Percentiles rank a stretch among this genome's conserved stretches.
phyloP scores from a whole-genome alignment of 2,797 vertebrate genomes.

The Botia almorhae region DNA sequence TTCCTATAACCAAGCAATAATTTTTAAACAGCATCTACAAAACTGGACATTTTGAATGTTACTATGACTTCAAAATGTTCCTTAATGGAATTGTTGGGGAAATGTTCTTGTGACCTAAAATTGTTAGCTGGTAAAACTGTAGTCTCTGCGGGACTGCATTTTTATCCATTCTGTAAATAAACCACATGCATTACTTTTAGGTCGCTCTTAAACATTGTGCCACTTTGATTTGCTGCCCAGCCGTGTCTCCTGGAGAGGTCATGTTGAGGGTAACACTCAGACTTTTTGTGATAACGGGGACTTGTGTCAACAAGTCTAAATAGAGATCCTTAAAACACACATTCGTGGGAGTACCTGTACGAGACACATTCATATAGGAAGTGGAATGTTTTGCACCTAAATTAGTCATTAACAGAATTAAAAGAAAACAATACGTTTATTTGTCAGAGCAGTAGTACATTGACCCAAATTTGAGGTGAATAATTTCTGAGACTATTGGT shows the following conservation, averaged over 20 bases:
- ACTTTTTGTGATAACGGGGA: conserved; percentile 40
- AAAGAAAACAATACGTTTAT: conserved; percentile 2
- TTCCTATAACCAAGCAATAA: no score
- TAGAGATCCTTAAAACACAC: conserved; percentile 28
- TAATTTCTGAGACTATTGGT: conserved; percentile 33
- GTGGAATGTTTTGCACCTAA: conserved; percentile 37
- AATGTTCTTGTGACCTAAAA: no score
- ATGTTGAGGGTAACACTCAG: conserved; percentile 30
- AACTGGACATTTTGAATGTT: no score
- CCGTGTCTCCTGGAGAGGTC: conserved; percentile 46
- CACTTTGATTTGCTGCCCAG: conserved; percentile 22
- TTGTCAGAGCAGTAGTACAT: conserved; percentile 5
- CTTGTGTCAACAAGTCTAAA: conserved; percentile 58
- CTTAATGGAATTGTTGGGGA: no score
- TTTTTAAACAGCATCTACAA: no score
- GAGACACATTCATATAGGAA: conserved; percentile 40
- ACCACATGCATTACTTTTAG: background rate
- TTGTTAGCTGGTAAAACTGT: background rate
- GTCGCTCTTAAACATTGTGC: conserved; percentile 10
- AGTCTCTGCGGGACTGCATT: background rate
- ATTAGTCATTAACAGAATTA: conserved; percentile 36
- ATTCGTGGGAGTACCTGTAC: conserved; percentile 35
- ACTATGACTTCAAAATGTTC: no score
- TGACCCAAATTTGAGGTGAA: conserved; percentile 43
- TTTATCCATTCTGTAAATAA: conserved; percentile 11